Percentiles rank a stretch among this genome's conserved stretches.
Evolutionary conservation across 2,888 invertebrate species (phyloP).

Genomic region (Microctonus brassicae): DNA sequence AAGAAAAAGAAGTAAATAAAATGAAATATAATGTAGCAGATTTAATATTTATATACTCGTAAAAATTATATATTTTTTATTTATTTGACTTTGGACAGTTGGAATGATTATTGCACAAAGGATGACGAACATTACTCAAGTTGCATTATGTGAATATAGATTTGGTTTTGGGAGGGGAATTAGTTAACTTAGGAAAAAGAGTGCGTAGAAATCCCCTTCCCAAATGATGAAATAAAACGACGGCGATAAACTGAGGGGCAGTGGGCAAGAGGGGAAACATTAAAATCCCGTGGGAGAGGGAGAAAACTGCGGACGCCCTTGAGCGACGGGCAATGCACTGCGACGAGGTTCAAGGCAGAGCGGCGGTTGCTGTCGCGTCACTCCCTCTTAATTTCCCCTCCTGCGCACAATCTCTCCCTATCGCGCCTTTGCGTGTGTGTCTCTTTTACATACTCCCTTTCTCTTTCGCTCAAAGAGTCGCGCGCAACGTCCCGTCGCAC

Average conservation of each 20-base stretch:
- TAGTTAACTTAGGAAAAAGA: background rate
- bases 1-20: too few relatives aligned
- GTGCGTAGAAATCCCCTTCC: background rate
- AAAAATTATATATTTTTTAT: background rate
- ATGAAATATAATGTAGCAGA: background rate
- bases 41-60: background rate
- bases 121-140: background rate
- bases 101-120: background rate
- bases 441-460: slow-evolving; percentile 27
- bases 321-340: slow-evolving; percentile 70
- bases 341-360: slow-evolving; percentile 69
- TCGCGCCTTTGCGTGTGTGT: slow-evolving; percentile 28
- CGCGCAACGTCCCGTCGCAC: slow-evolving; percentile 22
- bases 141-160: background rate
- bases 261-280: slow-evolving; percentile 22
- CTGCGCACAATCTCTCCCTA: slow-evolving; percentile 33
- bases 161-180: background rate
- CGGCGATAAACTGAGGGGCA: background rate
- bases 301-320: slow-evolving; percentile 67
- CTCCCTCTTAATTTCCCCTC: slow-evolving; percentile 37
- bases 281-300: slow-evolving; percentile 30
- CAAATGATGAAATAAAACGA: background rate
- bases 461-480: slow-evolving; percentile 31
- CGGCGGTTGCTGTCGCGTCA: slow-evolving; percentile 58
- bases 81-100: background rate